Percentiles rank a stretch among this genome's conserved stretches.
phyloP scores from a whole-genome alignment of 2,113 vertebrate species.

The Notothenia rossii region DNA sequence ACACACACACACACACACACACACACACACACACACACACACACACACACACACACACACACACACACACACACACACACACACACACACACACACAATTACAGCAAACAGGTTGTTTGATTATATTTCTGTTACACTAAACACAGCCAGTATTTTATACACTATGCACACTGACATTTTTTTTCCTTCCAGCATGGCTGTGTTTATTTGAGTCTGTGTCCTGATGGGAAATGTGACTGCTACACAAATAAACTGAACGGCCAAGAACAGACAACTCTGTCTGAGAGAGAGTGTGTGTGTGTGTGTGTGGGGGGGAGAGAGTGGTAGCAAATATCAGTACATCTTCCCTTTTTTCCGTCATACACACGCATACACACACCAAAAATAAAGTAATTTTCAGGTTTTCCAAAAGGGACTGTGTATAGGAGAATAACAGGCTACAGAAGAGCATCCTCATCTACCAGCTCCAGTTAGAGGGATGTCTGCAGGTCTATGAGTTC shows the following conservation, averaged over 20 bases:
- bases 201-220: constrained; percentile 81
- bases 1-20: constrained; percentile 16
- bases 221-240: constrained; percentile 80
- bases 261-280: constrained; percentile 56
- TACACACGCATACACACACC: constrained; percentile 16
- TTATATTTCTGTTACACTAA: constrained; percentile 70
- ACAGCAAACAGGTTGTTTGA: constrained; percentile 63
- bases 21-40: constrained; percentile 2
- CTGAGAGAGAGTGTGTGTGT: constrained; percentile 19
- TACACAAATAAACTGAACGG: constrained; percentile 74
- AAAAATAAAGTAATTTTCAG: constrained; percentile 26
- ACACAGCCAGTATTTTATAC: constrained; percentile 56
- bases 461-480: constrained; percentile 23
- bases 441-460: background rate
- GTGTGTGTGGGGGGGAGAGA: constrained; percentile 5
- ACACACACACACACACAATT: constrained; percentile 16
- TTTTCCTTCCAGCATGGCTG: constrained; percentile 61
- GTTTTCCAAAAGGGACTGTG: constrained; percentile 17
- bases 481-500: constrained; percentile 29
- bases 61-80: constrained; percentile 2
- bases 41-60: constrained; percentile 16
- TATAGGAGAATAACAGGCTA: background rate
- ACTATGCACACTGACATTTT: constrained; percentile 32
- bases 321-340: constrained; percentile 15
- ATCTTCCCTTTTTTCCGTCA: constrained; percentile 28